Base-by-base conservation (phyloP, 2,888 invertebrate genomes). In the Trichogramma evanescens region DNA sequence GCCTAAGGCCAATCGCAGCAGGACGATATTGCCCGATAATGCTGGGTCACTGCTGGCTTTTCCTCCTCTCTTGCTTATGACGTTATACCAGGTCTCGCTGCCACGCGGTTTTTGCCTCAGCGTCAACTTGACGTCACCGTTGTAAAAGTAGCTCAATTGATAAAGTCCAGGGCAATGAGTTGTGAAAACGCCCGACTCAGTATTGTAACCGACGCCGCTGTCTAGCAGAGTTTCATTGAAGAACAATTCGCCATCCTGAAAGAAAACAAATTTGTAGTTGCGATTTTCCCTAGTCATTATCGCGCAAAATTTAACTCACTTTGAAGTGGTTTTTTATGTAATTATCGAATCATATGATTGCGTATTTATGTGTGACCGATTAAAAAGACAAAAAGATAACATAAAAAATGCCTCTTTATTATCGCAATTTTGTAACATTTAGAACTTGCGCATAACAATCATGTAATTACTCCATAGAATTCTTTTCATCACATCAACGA, bases 131-230 rank as follows among this genome's bases (percentile, higher is more conserved):
- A 74, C 65, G 56, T 74, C 74, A 49, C 78, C 78, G 62, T 74
- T 74, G 43, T 77, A 80, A 41, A 79, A 74, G 67, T 80, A 80
- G 46, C 78, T 77, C 68, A 80, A 78, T 65, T 79, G 79, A 66
- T 80, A 80, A 46, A 79, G 72, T 45, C 80, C 80, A 4, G 81
- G 79, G 65, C 80, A 81, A 63, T 78, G 76, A 7, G 77, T 77
- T 45, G 78, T 79, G 69, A 80, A 81, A 52, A 77, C 76, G 41
- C 80, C 80, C 5, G 78, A 77, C 59, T 78, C 73, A 3, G 75
- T 71, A 55, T 74, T 73, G 69, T 80, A 80, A 46, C 80, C 80
- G 59, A 80, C 78, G 54, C 79, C 79, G 65, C 78, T 76, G 69
- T 80, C 78, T 39, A 79, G 73, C 58, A 79, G 68, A 3, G 77